A percentile compares a stretch with the other conserved stretches of the same genome.
Evolutionary conservation across 2,888 invertebrate species (phyloP).

Genomic region (Andrena haemorrhoa): DNA sequence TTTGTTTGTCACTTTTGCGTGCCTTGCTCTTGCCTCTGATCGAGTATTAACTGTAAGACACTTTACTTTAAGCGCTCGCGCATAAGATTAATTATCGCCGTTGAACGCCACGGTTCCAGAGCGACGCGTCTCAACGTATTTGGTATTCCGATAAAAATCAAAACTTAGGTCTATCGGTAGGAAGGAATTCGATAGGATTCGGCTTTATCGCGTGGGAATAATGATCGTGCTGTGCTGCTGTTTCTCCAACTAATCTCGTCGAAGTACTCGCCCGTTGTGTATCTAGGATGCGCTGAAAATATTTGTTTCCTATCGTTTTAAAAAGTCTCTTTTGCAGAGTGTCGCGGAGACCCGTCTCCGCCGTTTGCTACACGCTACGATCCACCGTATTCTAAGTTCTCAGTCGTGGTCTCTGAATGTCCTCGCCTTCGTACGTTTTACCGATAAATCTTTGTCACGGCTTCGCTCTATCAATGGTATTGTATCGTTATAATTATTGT

Average conservation of each 20-base stretch:
- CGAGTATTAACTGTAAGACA: conserved; percentile 11
- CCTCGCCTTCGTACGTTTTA: conserved; percentile 62
- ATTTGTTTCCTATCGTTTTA: conserved; percentile 48
- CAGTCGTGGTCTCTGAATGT: conserved; percentile 69
- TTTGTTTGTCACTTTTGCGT: neutral
- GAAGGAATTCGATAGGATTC: conserved; percentile 30
- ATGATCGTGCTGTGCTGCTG: conserved; percentile 50
- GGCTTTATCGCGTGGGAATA: conserved; percentile 28
- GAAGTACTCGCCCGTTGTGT: conserved; percentile 55
- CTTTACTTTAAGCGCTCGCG: neutral
- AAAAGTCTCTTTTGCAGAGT: conserved; percentile 50
- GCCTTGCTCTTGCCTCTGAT: conserved; percentile 8
- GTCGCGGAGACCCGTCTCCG: conserved; percentile 34
- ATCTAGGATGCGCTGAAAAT: conserved; percentile 45
- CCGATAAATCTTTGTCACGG: conserved; percentile 60
- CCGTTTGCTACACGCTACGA: conserved; percentile 43
- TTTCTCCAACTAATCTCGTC: conserved; percentile 47
- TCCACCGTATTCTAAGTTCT: conserved; percentile 56
- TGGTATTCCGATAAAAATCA: conserved; percentile 46
- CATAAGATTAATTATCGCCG: neutral
- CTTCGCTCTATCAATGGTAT: conserved; percentile 68
- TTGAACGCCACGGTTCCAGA: conserved; percentile 38
- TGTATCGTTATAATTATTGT: conserved; percentile 72
- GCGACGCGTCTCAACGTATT: conserved; percentile 23
- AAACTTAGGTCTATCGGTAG: conserved; percentile 46